A percentile compares a stretch with the other conserved stretches of the same genome.
Evolutionary conservation across 2,888 invertebrate genomes (phyloP).

Genomic region (Rhodophaea formosa): DNA sequence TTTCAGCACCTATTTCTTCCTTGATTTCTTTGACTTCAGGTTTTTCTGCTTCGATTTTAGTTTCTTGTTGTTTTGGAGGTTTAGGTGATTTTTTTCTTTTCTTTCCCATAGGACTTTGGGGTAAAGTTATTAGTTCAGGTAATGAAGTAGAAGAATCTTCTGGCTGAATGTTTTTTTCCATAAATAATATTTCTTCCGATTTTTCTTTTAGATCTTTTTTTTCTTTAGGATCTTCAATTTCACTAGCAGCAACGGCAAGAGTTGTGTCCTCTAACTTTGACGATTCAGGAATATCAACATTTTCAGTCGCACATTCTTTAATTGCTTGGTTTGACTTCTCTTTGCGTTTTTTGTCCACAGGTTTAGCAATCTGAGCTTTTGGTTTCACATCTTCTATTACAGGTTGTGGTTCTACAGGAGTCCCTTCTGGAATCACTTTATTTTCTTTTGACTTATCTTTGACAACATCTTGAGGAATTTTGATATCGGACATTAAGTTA

Average conservation of each 20-base stretch:
- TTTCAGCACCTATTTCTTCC: constrained; percentile 11
- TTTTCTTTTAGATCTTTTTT: background rate
- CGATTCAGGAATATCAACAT: background rate
- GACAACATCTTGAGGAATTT: background rate
- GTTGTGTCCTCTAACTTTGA: background rate
- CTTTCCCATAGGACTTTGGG: constrained; percentile 35
- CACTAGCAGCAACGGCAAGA: background rate
- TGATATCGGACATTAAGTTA: background rate
- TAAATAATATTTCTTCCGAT: constrained; percentile 24
- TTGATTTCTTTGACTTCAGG: constrained; percentile 19
- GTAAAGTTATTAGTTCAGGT: constrained; percentile 25
- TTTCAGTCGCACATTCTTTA: constrained; percentile 11
- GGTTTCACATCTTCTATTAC: constrained; percentile 31
- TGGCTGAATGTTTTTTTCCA: background rate
- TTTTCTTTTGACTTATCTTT: background rate
- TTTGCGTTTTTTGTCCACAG: constrained; percentile 62
- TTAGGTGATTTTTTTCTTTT: constrained; percentile 36
- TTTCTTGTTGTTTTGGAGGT: constrained; percentile 28
- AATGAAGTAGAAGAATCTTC: constrained; percentile 11
- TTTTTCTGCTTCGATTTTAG: background rate
- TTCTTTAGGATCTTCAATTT: background rate
- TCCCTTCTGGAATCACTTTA: background rate
- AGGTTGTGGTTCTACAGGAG: constrained; percentile 18
- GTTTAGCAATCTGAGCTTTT: constrained; percentile 63
- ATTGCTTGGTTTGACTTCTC: constrained; percentile 25